These are phyloP conservation scores for Hemicentrotus pulcherrimus DNA, from an alignment of 35 echinoderm and acorn worm genomes.

Conservation along the genomic window DNA sequence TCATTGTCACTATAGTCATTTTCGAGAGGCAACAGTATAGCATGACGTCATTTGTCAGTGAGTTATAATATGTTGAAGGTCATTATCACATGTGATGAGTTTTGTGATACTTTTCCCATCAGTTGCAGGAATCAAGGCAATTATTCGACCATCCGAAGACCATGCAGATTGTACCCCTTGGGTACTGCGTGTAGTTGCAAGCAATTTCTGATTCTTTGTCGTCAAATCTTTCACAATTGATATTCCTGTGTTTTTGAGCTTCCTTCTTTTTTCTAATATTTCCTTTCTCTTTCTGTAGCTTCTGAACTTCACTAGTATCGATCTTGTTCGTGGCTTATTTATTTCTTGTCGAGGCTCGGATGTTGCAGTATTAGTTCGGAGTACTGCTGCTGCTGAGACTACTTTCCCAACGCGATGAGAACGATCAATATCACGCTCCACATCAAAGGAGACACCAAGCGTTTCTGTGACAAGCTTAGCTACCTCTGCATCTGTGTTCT, in stretches of 20 bases:
- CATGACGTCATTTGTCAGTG: no score
- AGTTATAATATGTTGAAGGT: not conserved
- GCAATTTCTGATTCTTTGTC: not conserved
- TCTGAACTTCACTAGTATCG: not conserved
- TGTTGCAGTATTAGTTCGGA: not conserved
- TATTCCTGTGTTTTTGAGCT: not conserved
- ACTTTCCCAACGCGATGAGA: not conserved
- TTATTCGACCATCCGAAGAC: not conserved
- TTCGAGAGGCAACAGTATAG: no score
- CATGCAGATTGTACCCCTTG: not conserved
- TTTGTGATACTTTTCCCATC: not conserved
- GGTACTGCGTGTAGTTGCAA: not conserved
- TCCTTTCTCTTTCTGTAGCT: not conserved
- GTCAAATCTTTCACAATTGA: not conserved
- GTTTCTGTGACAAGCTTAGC: no score
- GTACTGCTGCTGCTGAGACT: not conserved
- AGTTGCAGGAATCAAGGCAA: not conserved
- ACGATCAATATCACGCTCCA: not conserved
- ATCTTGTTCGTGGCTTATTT: not conserved
- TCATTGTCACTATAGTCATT: no score
- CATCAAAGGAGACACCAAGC: not conserved
- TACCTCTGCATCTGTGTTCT: no score
- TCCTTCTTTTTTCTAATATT: not conserved
- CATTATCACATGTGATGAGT: not conserved
- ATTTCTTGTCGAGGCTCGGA: not conserved